phyloP scores from a whole-genome alignment of 2,888 invertebrate species.

The Oxycera nigricornis region DNA sequence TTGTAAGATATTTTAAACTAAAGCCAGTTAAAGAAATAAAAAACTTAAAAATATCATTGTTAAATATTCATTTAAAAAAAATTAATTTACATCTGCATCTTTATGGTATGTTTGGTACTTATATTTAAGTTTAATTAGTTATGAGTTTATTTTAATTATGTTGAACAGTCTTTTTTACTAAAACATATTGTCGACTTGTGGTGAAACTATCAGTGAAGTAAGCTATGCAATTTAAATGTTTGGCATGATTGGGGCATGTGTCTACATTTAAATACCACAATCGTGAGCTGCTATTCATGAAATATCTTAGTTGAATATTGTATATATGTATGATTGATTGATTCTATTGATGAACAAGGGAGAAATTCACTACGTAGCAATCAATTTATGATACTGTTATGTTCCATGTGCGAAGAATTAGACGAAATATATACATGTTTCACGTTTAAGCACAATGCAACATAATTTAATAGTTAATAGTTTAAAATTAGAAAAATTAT shows the following conservation, averaged over 20 bases:
- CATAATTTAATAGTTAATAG: no score
- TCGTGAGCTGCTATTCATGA: no score
- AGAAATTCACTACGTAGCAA: no score
- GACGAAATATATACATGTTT: no score
- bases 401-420: no score
- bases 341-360: no score
- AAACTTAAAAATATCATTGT: conserved; percentile 11
- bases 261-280: no score
- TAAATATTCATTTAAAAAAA: neutral
- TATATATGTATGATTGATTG: no score
- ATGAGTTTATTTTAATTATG: conserved; percentile 7
- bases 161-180: conserved; percentile 35
- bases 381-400: no score
- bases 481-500: no score
- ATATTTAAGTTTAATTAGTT: neutral
- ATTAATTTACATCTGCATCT: conserved; percentile 12
- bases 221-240: neutral
- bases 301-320: no score
- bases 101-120: neutral
- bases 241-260: neutral
- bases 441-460: no score
- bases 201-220: conserved; percentile 7
- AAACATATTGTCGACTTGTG: conserved; percentile 29
- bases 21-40: conserved; percentile 13
- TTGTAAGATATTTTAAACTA: conserved; percentile 18